Percentiles rank a stretch among this genome's conserved stretches.
Evolutionary conservation across 2,113 vertebrate genomes (phyloP).

Genomic region (Gallinago media): DNA sequence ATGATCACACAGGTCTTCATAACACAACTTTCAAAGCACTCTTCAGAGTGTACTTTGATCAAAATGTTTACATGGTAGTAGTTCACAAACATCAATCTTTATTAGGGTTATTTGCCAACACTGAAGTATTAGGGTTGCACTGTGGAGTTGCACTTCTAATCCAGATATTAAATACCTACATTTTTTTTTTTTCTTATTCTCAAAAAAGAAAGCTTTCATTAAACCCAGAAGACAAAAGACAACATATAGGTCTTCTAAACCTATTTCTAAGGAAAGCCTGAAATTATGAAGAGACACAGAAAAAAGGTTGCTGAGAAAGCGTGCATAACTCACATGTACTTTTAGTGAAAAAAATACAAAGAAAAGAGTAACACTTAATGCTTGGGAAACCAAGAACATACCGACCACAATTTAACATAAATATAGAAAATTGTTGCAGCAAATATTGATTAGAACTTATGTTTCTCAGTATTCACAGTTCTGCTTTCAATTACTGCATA

Average conservation of each 20-base stretch:
- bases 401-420: not conserved
- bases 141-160: not conserved
- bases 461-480: not conserved
- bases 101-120: not conserved
- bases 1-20: constrained; percentile 13
- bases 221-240: not conserved
- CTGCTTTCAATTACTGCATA: not conserved
- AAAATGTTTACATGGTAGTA: not conserved
- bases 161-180: accelerated
- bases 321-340: accelerated
- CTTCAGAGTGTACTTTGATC: constrained; percentile 15
- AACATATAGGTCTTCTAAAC: not conserved
- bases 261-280: not conserved
- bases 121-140: not conserved
- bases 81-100: constrained; percentile 7
- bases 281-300: not conserved
- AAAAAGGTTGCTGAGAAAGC: not conserved
- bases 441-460: not conserved
- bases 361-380: accelerated
- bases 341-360: not conserved
- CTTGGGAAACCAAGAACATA: not conserved
- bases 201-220: not conserved
- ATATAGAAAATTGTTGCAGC: not conserved
- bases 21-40: constrained; percentile 19
- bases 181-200: not conserved